Base-by-base conservation (phyloP, 2,888 invertebrate genomes). In the Aquatica leii region DNA sequence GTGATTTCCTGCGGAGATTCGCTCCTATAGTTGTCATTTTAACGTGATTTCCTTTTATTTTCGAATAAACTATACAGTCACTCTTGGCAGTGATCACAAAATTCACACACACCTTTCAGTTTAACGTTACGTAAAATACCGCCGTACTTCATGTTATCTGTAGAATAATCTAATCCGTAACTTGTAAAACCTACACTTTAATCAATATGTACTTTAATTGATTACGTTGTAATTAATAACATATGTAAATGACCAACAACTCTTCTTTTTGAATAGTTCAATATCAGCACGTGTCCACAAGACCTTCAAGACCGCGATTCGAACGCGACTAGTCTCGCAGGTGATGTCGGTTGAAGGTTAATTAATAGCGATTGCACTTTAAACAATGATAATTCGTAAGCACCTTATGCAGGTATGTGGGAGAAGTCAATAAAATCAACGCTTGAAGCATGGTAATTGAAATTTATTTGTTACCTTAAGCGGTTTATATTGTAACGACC, bases 1-100 rank as follows among this genome's bases (percentile, higher is more conserved):
- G 66, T 46, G 76, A 67, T 69, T 76, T 80, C 69, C 72, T 75
- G 65, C 79, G 77, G 66, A 80, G 72, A 67, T 73, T 73, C 67
- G 72, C 74, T 56, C 12, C 59, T 46, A 46, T 59, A 51, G 51
- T 56, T 41, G 59, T 59, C 64, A 64, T 64, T 31, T 63, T 43
- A 54, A 58, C 43, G 14, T 58, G 54, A 53, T 17, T 62, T 54
- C 62, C 58, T 40, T 50, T 15, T 46, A 55, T 58, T 48, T 46
- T 41, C 31, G 34, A 43, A 51, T 61, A 17, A 40, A 49, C 50
- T 43, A 60, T 37, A 15, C 40, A 46, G n/a, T 21, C 54, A 54
- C 37, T 35, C 48, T 12, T 52, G 34, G n/a, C 12, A 52, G 8
- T 15, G 31, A 50, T 18, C 56, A 40, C 50, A 20, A 56, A 15